A percentile compares a stretch with the other conserved stretches of the same genome.
Evolutionary conservation across 2,888 invertebrate species (phyloP).

Genomic region (Platycnemis pennipes): DNA sequence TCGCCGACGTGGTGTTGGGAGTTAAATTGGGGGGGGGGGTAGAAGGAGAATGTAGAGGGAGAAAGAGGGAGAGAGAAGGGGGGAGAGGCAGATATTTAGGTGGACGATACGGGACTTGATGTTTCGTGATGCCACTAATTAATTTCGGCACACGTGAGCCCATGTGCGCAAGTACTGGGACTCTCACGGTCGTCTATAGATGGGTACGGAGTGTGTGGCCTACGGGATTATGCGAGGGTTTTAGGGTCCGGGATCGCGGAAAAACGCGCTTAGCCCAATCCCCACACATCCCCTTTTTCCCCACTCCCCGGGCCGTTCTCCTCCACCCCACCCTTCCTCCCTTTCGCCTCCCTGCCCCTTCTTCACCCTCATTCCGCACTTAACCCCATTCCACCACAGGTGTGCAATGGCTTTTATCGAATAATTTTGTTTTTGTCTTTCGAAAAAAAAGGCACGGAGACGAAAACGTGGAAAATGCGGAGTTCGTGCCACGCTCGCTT

Average conservation of each 20-base stretch:
- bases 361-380: neutral
- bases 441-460: no score
- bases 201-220: neutral
- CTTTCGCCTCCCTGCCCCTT: neutral
- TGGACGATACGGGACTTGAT: neutral
- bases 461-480: no score
- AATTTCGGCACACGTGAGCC: constrained; percentile 37
- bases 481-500: neutral
- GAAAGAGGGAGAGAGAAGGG: neutral
- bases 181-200: neutral
- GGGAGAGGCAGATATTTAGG: neutral
- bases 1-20: neutral
- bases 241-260: constrained; percentile 12
- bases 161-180: neutral
- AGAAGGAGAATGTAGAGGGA: neutral
- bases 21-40: neutral
- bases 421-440: neutral
- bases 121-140: constrained; percentile 63
- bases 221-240: constrained; percentile 39
- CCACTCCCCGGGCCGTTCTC: neutral
- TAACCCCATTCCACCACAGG: neutral
- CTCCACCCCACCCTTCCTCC: neutral
- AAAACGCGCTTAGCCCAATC: neutral
- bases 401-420: neutral
- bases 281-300: neutral